phyloP scores from a whole-genome alignment of 1,140 invertebrate species.

The Drosophila prosaltans region DNA sequence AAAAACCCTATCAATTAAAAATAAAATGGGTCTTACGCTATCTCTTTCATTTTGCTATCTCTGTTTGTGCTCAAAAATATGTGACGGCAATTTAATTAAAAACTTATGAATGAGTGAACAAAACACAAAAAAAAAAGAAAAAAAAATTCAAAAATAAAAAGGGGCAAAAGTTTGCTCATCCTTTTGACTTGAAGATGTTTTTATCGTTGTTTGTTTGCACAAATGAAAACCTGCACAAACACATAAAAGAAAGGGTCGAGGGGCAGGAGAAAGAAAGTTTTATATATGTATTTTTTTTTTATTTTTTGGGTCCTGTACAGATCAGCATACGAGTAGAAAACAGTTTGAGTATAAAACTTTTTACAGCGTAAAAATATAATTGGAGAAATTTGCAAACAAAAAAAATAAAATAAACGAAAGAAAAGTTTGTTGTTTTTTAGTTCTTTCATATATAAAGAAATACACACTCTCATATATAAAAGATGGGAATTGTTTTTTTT shows the following conservation, averaged over 20 bases:
- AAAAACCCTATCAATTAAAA: conserved; percentile 4
- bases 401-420: conserved; percentile 21
- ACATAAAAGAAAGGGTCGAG: conserved; percentile 14
- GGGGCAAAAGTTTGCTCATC: conserved; percentile 65
- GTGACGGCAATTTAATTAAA: conserved; percentile 81
- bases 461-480: not conserved
- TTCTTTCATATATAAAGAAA: not conserved
- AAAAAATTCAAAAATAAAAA: not conserved
- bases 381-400: conserved; percentile 63
- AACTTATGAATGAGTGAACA: conserved; percentile 81
- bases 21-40: not conserved
- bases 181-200: conserved; percentile 77
- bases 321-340: conserved; percentile 63
- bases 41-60: conserved; percentile 20
- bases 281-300: conserved; percentile 25
- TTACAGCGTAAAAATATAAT: conserved; percentile 81
- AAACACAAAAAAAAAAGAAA: conserved; percentile 43
- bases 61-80: conserved; percentile 60
- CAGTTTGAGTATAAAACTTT: conserved; percentile 58
- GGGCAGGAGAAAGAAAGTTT: conserved; percentile 37
- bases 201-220: conserved; percentile 75
- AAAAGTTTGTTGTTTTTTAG: conserved; percentile 11
- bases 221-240: conserved; percentile 54
- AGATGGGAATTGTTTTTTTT: not conserved
- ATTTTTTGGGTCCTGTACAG: conserved; percentile 44